phyloP scores from a whole-genome alignment of 2,797 vertebrate species.

The Anguilla megastoma region DNA sequence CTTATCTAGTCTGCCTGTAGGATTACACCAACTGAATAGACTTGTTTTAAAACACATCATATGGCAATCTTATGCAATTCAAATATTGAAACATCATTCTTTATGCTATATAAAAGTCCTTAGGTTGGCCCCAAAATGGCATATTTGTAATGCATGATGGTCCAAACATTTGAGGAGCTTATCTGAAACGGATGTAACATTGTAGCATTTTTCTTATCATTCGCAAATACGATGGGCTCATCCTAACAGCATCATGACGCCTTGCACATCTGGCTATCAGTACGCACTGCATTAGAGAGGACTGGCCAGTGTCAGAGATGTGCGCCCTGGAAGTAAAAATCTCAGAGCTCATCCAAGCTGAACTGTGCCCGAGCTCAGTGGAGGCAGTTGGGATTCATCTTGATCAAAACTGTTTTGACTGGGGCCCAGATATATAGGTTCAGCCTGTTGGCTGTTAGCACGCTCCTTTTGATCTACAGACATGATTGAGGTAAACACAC shows the following conservation, averaged over 20 bases:
- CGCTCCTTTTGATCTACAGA: conserved; percentile 8
- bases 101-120: background rate
- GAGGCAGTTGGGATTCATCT: background rate
- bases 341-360: background rate
- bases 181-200: background rate
- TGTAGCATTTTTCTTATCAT: background rate
- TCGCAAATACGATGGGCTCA: background rate
- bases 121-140: background rate
- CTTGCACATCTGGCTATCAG: background rate
- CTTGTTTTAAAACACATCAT: background rate
- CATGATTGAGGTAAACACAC: background rate
- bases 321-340: background rate
- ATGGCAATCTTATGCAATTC: background rate
- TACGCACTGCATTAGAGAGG: background rate
- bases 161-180: background rate
- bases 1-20: background rate
- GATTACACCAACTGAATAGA: background rate
- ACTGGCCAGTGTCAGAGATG: background rate
- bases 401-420: background rate
- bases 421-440: background rate
- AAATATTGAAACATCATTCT: background rate
- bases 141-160: background rate
- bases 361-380: background rate
- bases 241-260: background rate
- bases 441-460: background rate